These are phyloP conservation scores for Euclidia mi DNA, from an alignment of 2,888 invertebrate genomes.

Conservation along the genomic window DNA sequence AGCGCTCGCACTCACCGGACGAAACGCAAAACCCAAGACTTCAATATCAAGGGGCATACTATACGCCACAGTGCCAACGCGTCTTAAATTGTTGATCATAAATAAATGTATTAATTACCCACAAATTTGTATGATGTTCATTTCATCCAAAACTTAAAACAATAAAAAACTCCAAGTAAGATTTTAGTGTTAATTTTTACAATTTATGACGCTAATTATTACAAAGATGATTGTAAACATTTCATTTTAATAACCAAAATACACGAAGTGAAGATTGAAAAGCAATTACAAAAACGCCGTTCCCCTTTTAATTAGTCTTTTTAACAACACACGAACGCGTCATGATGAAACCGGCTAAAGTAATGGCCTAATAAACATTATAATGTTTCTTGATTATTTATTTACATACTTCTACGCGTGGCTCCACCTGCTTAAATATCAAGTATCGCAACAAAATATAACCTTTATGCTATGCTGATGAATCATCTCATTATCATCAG, in stretches of 20 bases:
- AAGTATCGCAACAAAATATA: too few relatives aligned
- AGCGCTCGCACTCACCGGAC: too few relatives aligned
- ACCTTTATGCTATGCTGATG: too few relatives aligned
- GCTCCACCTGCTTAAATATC: too few relatives aligned
- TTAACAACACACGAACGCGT: constrained; percentile 22
- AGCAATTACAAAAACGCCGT: constrained; percentile 27
- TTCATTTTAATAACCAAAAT: constrained; percentile 5
- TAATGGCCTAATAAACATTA: constrained; percentile 38
- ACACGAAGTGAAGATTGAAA: constrained; percentile 18
- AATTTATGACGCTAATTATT: constrained; percentile 1
- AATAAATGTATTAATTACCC: too few relatives aligned
- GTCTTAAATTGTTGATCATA: too few relatives aligned
- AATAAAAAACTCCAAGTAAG: background rate
- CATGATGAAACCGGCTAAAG: constrained; percentile 21
- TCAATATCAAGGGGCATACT: too few relatives aligned
- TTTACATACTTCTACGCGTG: too few relatives aligned
- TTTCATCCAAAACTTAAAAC: background rate
- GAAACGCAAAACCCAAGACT: too few relatives aligned
- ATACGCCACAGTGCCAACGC: too few relatives aligned
- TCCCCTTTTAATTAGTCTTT: constrained; percentile 27
- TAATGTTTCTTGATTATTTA: constrained; percentile 24
- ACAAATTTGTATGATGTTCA: too few relatives aligned
- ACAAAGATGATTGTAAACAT: background rate
- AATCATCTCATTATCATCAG: too few relatives aligned
- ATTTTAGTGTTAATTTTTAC: constrained; percentile 1